A percentile compares a stretch with the other conserved stretches of the same genome.
These are phyloP conservation scores for Ormyrus labotus DNA, from an alignment of 2,888 invertebrate genomes.

Conservation along the genomic window DNA sequence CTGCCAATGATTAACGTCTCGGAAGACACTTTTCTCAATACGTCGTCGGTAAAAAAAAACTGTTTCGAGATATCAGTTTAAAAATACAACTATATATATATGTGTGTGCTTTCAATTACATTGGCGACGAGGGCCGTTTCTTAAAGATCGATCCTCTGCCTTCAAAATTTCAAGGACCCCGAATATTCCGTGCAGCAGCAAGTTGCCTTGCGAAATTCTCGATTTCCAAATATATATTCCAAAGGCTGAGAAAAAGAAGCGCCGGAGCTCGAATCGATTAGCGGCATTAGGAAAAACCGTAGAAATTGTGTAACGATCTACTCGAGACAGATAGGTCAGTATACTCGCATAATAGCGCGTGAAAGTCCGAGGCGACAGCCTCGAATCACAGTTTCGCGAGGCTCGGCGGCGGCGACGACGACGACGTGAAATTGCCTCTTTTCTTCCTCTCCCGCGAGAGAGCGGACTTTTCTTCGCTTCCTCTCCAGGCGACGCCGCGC, in stretches of 20 bases:
- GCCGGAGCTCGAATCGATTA: too few species aligned
- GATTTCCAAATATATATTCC: too few species aligned
- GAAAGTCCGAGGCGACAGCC: slow-evolving; percentile 32
- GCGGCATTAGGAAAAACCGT: background rate
- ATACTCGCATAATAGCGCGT: slow-evolving; percentile 4
- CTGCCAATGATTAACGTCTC: slow-evolving; percentile 19
- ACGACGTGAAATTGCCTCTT: slow-evolving; percentile 8
- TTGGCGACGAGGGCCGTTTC: too few species aligned
- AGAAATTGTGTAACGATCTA: slow-evolving; percentile 7
- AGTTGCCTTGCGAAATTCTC: too few species aligned
- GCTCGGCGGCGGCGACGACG: background rate
- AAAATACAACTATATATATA: too few species aligned
- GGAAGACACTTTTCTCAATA: background rate
- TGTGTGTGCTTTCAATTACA: too few species aligned
- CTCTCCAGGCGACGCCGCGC: background rate
- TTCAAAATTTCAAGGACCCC: too few species aligned
- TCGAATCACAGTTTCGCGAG: slow-evolving; percentile 31
- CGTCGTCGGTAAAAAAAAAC: too few species aligned
- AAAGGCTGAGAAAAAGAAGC: too few species aligned
- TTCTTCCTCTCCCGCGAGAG: background rate
- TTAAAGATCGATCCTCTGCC: too few species aligned
- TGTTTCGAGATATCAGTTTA: too few species aligned
- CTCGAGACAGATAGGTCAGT: slow-evolving; percentile 27
- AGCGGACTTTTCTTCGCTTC: background rate
- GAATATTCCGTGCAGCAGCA: too few species aligned